These are phyloP conservation scores for Kuschelorhynchus macadamiae DNA, from an alignment of 2,888 invertebrate genomes.

Conservation along the genomic window DNA sequence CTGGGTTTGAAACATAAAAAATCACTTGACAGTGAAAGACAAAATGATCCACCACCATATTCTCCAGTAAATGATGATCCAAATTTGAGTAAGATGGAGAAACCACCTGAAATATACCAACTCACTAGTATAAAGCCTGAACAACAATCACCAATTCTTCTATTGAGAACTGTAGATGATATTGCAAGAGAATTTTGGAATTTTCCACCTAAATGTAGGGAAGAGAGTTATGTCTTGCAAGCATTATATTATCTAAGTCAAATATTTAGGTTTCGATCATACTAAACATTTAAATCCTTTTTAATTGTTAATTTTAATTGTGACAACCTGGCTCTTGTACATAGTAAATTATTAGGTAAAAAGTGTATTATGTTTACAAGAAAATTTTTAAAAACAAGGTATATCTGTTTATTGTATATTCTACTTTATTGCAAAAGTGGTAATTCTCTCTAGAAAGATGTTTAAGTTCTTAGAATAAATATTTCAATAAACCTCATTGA, in stretches of 20 bases:
- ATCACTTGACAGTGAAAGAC: neutral
- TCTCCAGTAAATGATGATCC: slow-evolving; percentile 49
- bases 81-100: slow-evolving; percentile 23
- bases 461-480: too few relatives aligned
- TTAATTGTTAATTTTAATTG: too few relatives aligned
- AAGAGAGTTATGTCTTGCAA: slow-evolving; percentile 58
- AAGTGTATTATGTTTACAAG: too few relatives aligned
- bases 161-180: slow-evolving; percentile 60
- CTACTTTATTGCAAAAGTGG: too few relatives aligned
- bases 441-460: too few relatives aligned
- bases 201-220: slow-evolving; percentile 50
- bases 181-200: slow-evolving; percentile 61
- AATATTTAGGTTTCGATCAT: slow-evolving; percentile 49
- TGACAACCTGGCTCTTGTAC: too few relatives aligned
- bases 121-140: slow-evolving; percentile 8
- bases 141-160: slow-evolving; percentile 44
- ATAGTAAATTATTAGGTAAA: too few relatives aligned
- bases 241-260: slow-evolving; percentile 62
- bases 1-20: slow-evolving; percentile 38
- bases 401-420: too few relatives aligned
- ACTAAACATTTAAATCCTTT: too few relatives aligned
- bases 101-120: slow-evolving; percentile 38
- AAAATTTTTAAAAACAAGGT: too few relatives aligned
- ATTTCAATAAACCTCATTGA: too few relatives aligned
- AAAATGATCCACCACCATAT: slow-evolving; percentile 42